Base-by-base conservation (phyloP, 2,888 invertebrate species). In the Leptodirus hochenwartii region DNA sequence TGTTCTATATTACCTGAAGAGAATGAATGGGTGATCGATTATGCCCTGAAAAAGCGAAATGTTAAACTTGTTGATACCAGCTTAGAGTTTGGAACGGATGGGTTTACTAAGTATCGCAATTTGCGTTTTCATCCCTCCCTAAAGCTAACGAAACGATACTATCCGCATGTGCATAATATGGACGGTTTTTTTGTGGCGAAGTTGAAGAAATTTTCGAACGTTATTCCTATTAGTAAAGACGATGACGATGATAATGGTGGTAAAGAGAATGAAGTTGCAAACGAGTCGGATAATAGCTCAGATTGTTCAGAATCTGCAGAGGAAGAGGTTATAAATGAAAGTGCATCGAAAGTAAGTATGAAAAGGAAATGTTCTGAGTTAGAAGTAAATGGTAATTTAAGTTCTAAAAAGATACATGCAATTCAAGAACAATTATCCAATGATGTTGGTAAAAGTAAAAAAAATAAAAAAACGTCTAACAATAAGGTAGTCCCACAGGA, bases 141-240 rank as follows among this genome's bases (percentile, higher is more conserved):
- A 54, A 85, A 84, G 47, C 55, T 87, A 33, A 81, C 90, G 0
- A 70, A 75, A 49, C 65, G 98, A 29, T 93, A 87, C 59, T 99
- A 98, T 58, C 98, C 98, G 0, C 98, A 99, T 51, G 78, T 81
- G 3, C 91, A 98, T 52, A 99, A 99, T 51, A 87, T 98, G 81
- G 98, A 99, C 58, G 98, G 98, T 3, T 99, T 99, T 56, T 99
- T 79, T 60, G 93, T 99, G 2, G 95, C 95, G 1, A 99, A 99
- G 59, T 56, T 99, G 9, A 90, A 91, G 58, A 99, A 99, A 51
- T 80, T 93, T 51, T 87, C 85, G 0, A 87, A 93, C 59, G 64
- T 69, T 22, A 62, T 69, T 58, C 39, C 59, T 39, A 42, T 52
- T 35, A 34, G 45, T 34, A 35, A 30, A 5, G 39, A 41, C 15